A percentile compares a stretch with the other conserved stretches of the same genome.
Conservation (phyloP, 2,888 invertebrate genomes). For the Lasiommata megera region DNA sequence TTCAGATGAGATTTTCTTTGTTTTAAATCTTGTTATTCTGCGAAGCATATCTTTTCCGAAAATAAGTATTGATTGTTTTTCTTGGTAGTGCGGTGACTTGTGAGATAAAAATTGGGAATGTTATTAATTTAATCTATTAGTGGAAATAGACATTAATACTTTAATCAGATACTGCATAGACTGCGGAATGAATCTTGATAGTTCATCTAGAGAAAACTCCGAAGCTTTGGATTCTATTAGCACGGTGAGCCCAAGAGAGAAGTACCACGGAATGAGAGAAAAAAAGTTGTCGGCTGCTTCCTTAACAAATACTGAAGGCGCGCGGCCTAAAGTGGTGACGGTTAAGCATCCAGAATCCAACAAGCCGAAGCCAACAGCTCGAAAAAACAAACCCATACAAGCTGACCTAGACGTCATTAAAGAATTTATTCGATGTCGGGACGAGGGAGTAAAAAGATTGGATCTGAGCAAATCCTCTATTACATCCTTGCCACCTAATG, state of each 20-base stretch:
- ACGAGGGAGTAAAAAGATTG: slow-evolving; percentile 92
- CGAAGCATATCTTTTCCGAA: slow-evolving; percentile 36
- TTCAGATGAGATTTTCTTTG: slow-evolving; percentile 20
- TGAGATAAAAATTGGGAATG: slow-evolving; percentile 42
- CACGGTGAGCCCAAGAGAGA: slow-evolving; percentile 70
- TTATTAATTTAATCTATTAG: slow-evolving; percentile 30
- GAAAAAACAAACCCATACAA: slow-evolving; percentile 94
- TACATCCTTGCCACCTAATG: slow-evolving; percentile 93
- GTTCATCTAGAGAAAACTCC: slow-evolving; percentile 70
- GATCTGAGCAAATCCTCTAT: slow-evolving; percentile 98
- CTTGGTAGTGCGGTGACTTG: slow-evolving; percentile 50
- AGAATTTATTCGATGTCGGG: slow-evolving; percentile 94
- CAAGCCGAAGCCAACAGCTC: slow-evolving; percentile 95
- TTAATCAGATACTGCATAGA: slow-evolving; percentile 34
- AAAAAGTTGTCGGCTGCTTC: slow-evolving; percentile 86
- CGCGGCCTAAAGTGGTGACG: slow-evolving; percentile 92
- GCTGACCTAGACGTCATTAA: slow-evolving; percentile 97
- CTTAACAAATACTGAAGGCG: slow-evolving; percentile 81
- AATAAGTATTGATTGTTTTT: slow-evolving; percentile 57
- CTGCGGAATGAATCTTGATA: slow-evolving; percentile 73
- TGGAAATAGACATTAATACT: slow-evolving; percentile 31
- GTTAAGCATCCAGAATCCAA: slow-evolving; percentile 98
- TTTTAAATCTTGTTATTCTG: slow-evolving; percentile 19
- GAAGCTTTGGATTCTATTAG: slow-evolving; percentile 67
- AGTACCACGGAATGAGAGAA: slow-evolving; percentile 81